Evolutionary conservation across 2,888 invertebrate species (phyloP).

Genomic region (Eupeodes latifasciatus): DNA sequence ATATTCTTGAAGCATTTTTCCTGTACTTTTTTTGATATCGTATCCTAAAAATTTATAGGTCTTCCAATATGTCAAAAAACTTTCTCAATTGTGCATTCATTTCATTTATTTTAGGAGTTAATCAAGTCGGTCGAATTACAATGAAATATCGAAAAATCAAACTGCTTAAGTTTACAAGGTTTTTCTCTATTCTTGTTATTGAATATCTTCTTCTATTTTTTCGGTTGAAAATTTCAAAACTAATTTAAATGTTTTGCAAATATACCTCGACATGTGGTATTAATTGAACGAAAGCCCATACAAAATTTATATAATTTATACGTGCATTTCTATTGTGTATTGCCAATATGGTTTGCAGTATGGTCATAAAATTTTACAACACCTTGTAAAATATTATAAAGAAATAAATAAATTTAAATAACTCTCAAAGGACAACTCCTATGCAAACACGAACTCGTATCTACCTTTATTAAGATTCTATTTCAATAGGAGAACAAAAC

Average conservation of each 20-base stretch:
- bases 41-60: too few relatives aligned
- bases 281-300: slow-evolving; percentile 10
- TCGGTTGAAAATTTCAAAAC: not conserved
- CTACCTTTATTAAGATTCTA: not conserved
- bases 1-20: too few relatives aligned
- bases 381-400: slow-evolving; percentile 53
- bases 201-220: too few relatives aligned
- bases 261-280: slow-evolving; percentile 34
- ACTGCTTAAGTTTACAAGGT: too few relatives aligned
- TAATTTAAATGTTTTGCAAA: not conserved
- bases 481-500: slow-evolving; percentile 24
- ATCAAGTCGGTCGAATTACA: too few relatives aligned
- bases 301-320: not conserved
- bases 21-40: too few relatives aligned
- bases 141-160: too few relatives aligned
- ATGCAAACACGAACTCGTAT: slow-evolving; percentile 53
- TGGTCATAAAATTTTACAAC: slow-evolving; percentile 22
- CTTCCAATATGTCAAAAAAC: too few relatives aligned
- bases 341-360: slow-evolving; percentile 7
- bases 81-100: too few relatives aligned
- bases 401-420: slow-evolving; percentile 64
- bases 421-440: slow-evolving; percentile 71
- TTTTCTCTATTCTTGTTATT: too few relatives aligned
- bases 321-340: not conserved
- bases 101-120: too few relatives aligned